Conservation (phyloP, 1,140 invertebrate species). For the Drosophila orosa region DNA sequence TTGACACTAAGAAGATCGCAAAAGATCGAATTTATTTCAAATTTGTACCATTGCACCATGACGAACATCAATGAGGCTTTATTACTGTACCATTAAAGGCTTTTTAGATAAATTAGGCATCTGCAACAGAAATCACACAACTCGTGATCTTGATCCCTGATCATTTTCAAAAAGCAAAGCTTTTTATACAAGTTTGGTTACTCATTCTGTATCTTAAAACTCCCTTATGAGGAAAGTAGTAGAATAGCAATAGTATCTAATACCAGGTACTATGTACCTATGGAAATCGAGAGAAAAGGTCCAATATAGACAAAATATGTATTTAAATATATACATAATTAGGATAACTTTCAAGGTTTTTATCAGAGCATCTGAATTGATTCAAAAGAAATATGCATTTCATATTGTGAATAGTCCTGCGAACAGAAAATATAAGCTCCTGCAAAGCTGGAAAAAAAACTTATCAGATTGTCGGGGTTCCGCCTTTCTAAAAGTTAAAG, state of each 20-base stretch:
- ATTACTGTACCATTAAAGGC: constrained; percentile 6
- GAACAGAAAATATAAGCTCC: too few species aligned
- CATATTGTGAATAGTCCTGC: too few species aligned
- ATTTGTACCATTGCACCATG: constrained; percentile 6
- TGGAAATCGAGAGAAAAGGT: too few species aligned
- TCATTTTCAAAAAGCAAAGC: background rate
- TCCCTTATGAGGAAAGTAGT: background rate
- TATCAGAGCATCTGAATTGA: too few species aligned
- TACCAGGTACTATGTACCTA: too few species aligned
- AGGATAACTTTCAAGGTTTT: too few species aligned
- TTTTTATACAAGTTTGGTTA: background rate
- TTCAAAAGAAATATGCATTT: too few species aligned
- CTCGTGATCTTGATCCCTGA: background rate
- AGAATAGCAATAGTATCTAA: background rate
- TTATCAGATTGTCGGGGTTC: background rate
- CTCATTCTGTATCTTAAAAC: too few species aligned
- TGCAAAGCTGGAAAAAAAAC: background rate
- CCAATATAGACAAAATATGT: too few species aligned
- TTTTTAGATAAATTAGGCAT: background rate
- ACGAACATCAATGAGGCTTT: constrained; percentile 14
- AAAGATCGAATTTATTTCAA: constrained; percentile 28
- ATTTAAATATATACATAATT: too few species aligned
- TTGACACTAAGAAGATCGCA: constrained; percentile 38
- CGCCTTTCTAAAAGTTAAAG: background rate
- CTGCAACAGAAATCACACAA: background rate